Evolutionary conservation across 1,140 invertebrate genomes (phyloP), one percentile per base, ranked within the genome.

Genomic region (Solen grandis): DNA sequence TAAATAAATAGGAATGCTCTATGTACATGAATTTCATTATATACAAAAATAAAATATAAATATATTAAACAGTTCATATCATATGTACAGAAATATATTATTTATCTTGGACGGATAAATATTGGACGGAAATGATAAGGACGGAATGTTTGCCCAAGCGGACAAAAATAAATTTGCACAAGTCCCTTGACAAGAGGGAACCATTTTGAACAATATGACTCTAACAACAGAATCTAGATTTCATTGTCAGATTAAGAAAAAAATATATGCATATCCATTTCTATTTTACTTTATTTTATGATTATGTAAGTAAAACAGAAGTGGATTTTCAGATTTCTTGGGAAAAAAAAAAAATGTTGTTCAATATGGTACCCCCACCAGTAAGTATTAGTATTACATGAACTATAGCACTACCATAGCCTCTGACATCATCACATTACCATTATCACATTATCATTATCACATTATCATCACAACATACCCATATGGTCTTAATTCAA

Each of bases 111-210:
- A 46, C 50, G 60, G 66, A 50, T 65, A 31, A 22, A 38, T n/a
- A 38, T 13, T 57, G 75, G 75, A 78, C 75, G 75, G 75, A 78
- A 38, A 35, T 41, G 65, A 69, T 78, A 69, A 59, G 75, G 75
- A 65, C 41, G 25, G 73, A 55, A 57, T 38, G 65, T 78, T 65
- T 54, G 0, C 29, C 10, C 25, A 55, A 10, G 50, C 57, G 63
- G 66, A 41, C 57, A 33, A 31, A 41, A 31, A 27, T 14, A 60
- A 69, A 69, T 78, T 78, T 78, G 75, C 75, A 78, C 75, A 60
- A 60, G 65, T 41, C 75, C 75, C 63, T 27, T 41, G 65, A 55
- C 5, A 69, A 62, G 62, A 14, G 57, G 46, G 54, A 78, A 35
- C 65, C 4, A 63, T 25, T 27, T 31, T 13, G 22, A 63, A 63